Conservation (phyloP, 1,140 invertebrate genomes). For the Macrosteles quadrilineatus region DNA sequence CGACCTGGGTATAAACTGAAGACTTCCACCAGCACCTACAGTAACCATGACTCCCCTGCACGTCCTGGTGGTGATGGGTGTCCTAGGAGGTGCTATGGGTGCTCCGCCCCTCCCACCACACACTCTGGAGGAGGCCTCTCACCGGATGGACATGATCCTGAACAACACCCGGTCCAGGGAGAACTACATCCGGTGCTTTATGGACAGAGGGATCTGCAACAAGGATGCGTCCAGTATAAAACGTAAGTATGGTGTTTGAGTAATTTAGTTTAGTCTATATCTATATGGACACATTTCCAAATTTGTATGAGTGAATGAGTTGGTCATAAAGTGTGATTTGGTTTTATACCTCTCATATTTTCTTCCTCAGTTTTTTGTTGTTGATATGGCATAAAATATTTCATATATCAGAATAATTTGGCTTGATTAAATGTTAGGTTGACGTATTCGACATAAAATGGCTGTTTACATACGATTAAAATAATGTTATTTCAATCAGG, state of each 20-base stretch:
- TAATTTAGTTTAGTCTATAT: too few species aligned
- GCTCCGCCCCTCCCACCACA: neutral
- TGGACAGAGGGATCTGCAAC: constrained; percentile 11
- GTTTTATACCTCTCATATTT: too few species aligned
- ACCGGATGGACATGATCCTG: constrained; percentile 1
- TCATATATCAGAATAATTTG: too few species aligned
- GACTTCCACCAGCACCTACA: neutral
- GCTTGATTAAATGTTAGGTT: too few species aligned
- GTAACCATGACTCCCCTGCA: neutral
- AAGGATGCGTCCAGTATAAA: constrained; percentile 18
- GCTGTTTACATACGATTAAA: too few species aligned
- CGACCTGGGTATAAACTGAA: neutral
- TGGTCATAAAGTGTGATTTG: too few species aligned
- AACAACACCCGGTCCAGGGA: constrained; percentile 18
- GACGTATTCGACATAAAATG: too few species aligned
- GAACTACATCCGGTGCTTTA: constrained; percentile 16
- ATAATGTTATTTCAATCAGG: too few species aligned
- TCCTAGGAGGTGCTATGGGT: neutral
- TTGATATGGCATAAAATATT: too few species aligned
- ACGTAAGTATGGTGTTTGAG: neutral
- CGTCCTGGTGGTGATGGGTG: neutral
- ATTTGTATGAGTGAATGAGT: too few species aligned
- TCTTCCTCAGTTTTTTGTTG: too few species aligned
- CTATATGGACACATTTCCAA: too few species aligned
- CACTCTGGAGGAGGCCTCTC: neutral